phyloP scores from a whole-genome alignment of 2,888 invertebrate genomes.

The Acrobasis consociella region DNA sequence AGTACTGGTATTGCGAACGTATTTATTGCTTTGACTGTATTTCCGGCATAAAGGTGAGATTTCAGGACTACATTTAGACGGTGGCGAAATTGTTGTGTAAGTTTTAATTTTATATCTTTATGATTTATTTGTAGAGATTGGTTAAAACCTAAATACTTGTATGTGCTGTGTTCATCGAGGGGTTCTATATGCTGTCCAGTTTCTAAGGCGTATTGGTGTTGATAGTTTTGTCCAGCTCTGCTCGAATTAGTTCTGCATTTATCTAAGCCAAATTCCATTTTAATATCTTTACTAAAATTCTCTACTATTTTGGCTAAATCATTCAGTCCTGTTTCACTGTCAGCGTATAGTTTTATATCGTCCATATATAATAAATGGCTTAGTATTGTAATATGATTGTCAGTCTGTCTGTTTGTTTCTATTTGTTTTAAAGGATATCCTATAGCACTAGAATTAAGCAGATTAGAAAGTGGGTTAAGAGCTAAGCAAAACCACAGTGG shows the following conservation, averaged over 20 bases:
- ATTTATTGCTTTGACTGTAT: neutral
- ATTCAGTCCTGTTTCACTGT: neutral
- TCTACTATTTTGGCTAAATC: neutral
- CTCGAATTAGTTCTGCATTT: neutral
- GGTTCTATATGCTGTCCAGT: constrained; percentile 23
- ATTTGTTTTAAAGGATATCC: neutral
- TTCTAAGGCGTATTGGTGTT: constrained; percentile 20
- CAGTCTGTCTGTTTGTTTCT: neutral
- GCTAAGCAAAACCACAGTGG: neutral
- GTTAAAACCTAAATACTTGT: constrained; percentile 23
- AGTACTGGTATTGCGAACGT: constrained; percentile 23
- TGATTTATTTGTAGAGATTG: neutral
- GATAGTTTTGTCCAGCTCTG: constrained; percentile 20
- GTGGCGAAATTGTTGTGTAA: constrained; percentile 1
- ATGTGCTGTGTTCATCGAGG: constrained; percentile 16
- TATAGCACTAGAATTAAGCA: neutral
- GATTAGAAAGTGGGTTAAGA: constrained; percentile 15
- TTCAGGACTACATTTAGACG: neutral
- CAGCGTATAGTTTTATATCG: constrained; percentile 8
- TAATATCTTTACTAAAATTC: neutral
- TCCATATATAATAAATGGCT: constrained; percentile 1
- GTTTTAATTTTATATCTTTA: constrained; percentile 13
- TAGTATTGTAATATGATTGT: neutral
- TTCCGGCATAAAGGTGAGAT: constrained; percentile 2
- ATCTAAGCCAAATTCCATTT: neutral